phyloP scores from a whole-genome alignment of 1,140 invertebrate genomes.

The Drosophila micromelanica region DNA sequence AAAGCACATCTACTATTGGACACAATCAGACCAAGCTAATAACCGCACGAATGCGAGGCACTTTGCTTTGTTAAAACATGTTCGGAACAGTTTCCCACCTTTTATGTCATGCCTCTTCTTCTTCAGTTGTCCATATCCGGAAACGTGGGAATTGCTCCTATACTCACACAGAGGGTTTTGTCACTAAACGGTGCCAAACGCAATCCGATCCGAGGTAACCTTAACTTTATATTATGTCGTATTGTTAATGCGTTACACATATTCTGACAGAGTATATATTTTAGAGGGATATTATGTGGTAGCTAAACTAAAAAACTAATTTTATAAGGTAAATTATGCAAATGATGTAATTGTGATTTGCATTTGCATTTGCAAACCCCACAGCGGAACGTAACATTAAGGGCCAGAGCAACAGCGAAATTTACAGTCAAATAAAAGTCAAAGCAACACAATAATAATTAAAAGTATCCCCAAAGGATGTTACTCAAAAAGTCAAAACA shows the following conservation, averaged over 20 bases:
- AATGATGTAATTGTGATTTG: slow-evolving; percentile 46
- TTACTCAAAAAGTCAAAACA: slow-evolving; percentile 57
- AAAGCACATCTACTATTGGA: slow-evolving; percentile 3
- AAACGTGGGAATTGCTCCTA: slow-evolving; percentile 20
- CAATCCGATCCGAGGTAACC: too few relatives aligned
- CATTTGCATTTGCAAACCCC: slow-evolving; percentile 35
- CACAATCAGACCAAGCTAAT: slow-evolving; percentile 24
- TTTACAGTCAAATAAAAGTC: background rate
- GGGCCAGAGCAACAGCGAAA: background rate
- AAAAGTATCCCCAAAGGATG: slow-evolving; percentile 48
- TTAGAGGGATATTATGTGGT: too few relatives aligned
- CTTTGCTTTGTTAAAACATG: slow-evolving; percentile 15
- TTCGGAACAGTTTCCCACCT: slow-evolving; percentile 17
- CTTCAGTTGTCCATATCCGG: slow-evolving; percentile 4
- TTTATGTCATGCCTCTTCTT: slow-evolving; percentile 3
- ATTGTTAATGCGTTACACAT: too few relatives aligned
- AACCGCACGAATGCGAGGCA: slow-evolving; percentile 51
- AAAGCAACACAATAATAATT: slow-evolving; percentile 48
- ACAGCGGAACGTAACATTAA: slow-evolving; percentile 8
- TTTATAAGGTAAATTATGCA: slow-evolving; percentile 39
- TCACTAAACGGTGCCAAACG: too few relatives aligned
- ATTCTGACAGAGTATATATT: too few relatives aligned
- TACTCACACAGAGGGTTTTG: background rate
- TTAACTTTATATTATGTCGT: too few relatives aligned
- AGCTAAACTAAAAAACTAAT: background rate